Percentiles rank a stretch among this genome's conserved stretches.
These are phyloP conservation scores for Alosa alosa DNA, from an alignment of 2,113 vertebrate species.

Conservation along the genomic window DNA sequence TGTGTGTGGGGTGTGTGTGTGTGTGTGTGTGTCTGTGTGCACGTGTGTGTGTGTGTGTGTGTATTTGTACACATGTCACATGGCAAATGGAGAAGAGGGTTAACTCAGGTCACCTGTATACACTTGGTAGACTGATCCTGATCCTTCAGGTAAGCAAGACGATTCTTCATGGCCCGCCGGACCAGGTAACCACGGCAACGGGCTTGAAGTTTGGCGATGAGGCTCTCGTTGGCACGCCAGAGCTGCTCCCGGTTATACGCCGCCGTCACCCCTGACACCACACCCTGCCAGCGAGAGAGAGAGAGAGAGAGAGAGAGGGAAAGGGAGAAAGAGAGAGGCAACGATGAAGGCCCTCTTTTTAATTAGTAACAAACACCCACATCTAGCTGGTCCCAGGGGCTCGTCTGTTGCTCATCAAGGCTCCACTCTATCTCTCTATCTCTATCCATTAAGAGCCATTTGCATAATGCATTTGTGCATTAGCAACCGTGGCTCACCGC, in stretches of 20 bases:
- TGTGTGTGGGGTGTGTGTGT: background rate
- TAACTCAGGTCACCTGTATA: slow-evolving; percentile 81
- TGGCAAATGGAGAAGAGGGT: background rate
- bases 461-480: background rate
- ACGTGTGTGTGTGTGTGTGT: background rate
- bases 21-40: background rate
- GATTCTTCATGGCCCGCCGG: slow-evolving; percentile 77
- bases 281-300: slow-evolving; percentile 59
- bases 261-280: slow-evolving; percentile 90
- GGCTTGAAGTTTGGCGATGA: slow-evolving; percentile 89
- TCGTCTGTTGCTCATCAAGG: background rate
- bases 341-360: background rate
- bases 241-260: slow-evolving; percentile 96
- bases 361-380: background rate
- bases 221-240: slow-evolving; percentile 91
- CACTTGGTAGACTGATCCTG: slow-evolving; percentile 87
- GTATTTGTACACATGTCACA: background rate
- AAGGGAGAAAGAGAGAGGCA: background rate
- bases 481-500: background rate
- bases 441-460: background rate
- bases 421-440: too few relatives aligned
- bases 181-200: slow-evolving; percentile 89
- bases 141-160: slow-evolving; percentile 83
- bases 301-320: background rate
- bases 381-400: background rate